These are phyloP conservation scores for Nomada lathburiana DNA, from an alignment of 2,888 invertebrate species.

Conservation along the genomic window DNA sequence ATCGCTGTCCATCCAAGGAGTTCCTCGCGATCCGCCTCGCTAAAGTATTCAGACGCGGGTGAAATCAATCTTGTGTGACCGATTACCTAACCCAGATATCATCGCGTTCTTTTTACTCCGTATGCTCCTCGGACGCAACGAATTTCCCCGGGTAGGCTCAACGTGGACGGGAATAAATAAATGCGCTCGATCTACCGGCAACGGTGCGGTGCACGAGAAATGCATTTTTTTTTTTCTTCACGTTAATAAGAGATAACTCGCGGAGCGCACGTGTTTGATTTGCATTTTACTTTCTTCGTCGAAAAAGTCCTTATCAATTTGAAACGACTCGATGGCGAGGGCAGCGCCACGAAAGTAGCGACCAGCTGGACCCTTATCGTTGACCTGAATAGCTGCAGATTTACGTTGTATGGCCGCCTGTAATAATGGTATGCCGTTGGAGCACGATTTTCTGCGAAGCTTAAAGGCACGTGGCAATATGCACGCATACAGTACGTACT, in stretches of 20 bases:
- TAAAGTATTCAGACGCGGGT: background rate
- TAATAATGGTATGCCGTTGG: slow-evolving; percentile 43
- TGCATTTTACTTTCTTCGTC: slow-evolving; percentile 54
- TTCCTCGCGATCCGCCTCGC: too few relatives aligned
- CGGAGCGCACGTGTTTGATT: slow-evolving; percentile 46
- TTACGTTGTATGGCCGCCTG: slow-evolving; percentile 51
- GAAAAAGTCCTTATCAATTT: slow-evolving; percentile 58
- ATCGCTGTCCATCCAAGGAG: background rate
- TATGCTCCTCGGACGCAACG: background rate
- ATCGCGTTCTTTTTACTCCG: background rate
- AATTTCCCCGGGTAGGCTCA: slow-evolving; percentile 9
- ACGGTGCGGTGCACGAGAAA: slow-evolving; percentile 36
- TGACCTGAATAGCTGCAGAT: slow-evolving; percentile 65
- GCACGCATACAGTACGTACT: too few relatives aligned
- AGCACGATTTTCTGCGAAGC: slow-evolving; percentile 46
- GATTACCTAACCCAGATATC: background rate
- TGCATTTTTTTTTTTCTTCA: slow-evolving; percentile 29
- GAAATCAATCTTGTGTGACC: too few relatives aligned
- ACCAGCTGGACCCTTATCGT: slow-evolving; percentile 63
- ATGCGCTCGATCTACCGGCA: slow-evolving; percentile 39
- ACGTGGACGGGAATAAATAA: slow-evolving; percentile 19
- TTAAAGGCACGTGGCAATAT: slow-evolving; percentile 67
- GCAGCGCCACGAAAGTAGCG: slow-evolving; percentile 29
- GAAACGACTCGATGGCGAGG: slow-evolving; percentile 28
- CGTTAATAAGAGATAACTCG: slow-evolving; percentile 56